Evolutionary conservation across 2,113 vertebrate genomes (phyloP).

Genomic region (Chlamydotis undulata): DNA sequence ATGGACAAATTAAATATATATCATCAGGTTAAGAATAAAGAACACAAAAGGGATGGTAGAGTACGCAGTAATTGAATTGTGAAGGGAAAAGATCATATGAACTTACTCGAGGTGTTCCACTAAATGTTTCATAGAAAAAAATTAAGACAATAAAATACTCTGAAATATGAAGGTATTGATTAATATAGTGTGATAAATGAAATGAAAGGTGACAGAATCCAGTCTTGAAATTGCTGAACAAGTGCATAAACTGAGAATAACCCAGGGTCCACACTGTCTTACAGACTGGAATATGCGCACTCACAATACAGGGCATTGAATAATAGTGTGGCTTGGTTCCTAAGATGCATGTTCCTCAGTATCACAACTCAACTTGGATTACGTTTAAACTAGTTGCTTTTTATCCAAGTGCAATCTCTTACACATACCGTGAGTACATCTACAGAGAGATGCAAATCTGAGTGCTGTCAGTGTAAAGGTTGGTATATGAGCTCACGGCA

Average conservation of each 20-base stretch:
- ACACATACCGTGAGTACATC: background rate
- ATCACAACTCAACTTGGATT: background rate
- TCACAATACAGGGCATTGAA: background rate
- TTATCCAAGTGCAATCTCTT: background rate
- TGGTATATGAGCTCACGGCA: background rate
- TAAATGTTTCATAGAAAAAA: background rate
- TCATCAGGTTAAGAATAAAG: background rate
- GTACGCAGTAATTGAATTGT: background rate
- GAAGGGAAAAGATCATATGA: background rate
- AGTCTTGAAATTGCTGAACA: background rate
- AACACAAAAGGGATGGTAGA: background rate
- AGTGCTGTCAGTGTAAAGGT: background rate
- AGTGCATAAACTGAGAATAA: background rate
- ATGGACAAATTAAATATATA: background rate
- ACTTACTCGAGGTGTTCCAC: background rate
- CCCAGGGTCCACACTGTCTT: background rate
- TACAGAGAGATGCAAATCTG: background rate
- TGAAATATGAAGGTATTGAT: background rate
- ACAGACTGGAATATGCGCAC: background rate
- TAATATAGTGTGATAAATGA: background rate
- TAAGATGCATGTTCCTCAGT: accelerated
- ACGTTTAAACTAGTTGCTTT: background rate
- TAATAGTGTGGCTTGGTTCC: background rate
- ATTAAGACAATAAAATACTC: background rate
- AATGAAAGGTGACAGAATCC: background rate